Base-by-base conservation (phyloP, 2,888 invertebrate species). In the Entomobrya multifasciata region DNA sequence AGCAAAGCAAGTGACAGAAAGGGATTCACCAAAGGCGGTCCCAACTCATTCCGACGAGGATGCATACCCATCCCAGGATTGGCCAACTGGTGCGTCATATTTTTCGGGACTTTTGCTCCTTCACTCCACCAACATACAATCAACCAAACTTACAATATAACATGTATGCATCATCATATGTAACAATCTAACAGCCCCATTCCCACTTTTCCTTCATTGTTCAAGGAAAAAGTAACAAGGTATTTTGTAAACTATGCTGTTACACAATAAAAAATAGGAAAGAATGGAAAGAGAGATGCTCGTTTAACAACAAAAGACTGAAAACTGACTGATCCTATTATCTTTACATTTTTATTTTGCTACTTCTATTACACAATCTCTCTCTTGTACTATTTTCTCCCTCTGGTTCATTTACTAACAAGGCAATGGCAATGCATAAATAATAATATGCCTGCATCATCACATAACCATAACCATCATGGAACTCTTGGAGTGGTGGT, bases 91-190 rank as follows among this genome's bases (percentile, higher is more conserved):
- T 20, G 82, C 52, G 25, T 74, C 74, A 74, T 36, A 52, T 49
- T 82, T 70, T 82, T n/a, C 82, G 82, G 82, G 82, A 82, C 82
- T 82, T 82, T 82, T 82, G 82, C 82, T 74, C 27, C 82, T 82
- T 82, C 22, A 82, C 60, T 60, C 82, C 57, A 44, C 82, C 30
- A 74, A 57, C 67, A 52, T 25, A 13, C 30, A 65, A 13, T 6
- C 1, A 30, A 30, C 36, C 65, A 13, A 30, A 3, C 36, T 5
- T 10, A 30, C 20, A 20, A 13, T 27, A 15, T 13, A 27, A 13
- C 60, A 60, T 27, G 13, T 13, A 3, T 1, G 60, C 27, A 15
- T 13, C 25, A 17, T 15, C 10, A 60, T 17, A 17, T 27, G 27
- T 25, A 15, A 60, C 25, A 60, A 27, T 60, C 1, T 60, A 11